phyloP scores from a whole-genome alignment of 2,113 vertebrate species.

The Megalops atlanticus region DNA sequence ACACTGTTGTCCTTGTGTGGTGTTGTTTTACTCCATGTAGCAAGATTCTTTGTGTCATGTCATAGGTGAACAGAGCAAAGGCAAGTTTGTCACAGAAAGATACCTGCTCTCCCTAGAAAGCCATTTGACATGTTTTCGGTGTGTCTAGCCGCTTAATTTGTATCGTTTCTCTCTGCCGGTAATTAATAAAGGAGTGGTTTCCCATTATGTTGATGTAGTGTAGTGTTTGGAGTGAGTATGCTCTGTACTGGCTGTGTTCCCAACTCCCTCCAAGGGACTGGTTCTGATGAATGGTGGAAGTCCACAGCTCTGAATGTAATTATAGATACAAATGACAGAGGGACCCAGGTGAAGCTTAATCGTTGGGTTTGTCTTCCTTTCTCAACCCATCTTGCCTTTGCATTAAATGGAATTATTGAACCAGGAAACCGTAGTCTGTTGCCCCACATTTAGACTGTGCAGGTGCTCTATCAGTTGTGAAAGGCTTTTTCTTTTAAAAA shows the following conservation, averaged over 20 bases:
- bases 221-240: slow-evolving; percentile 10
- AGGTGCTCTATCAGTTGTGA: neutral
- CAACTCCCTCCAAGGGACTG: neutral
- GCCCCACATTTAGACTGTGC: neutral
- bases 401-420: slow-evolving; percentile 7
- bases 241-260: neutral
- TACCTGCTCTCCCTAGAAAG: slow-evolving; percentile 5
- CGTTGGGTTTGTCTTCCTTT: neutral
- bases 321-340: slow-evolving; percentile 15
- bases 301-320: slow-evolving; percentile 11
- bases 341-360: slow-evolving; percentile 2
- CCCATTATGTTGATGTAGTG: neutral
- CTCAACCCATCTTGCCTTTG: neutral
- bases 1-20: neutral
- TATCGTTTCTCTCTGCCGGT: neutral
- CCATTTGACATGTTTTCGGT: neutral
- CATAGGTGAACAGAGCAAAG: neutral
- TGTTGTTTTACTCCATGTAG: too few species aligned
- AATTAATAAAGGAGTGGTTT: slow-evolving; percentile 16
- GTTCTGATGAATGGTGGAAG: slow-evolving; percentile 3
- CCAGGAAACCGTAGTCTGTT: neutral
- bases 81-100: neutral
- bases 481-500: neutral
- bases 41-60: neutral
- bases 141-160: neutral